A percentile compares a stretch with the other conserved stretches of the same genome.
Conservation (phyloP, 2,113 vertebrate species). For the Sceloporus tristichus region DNA sequence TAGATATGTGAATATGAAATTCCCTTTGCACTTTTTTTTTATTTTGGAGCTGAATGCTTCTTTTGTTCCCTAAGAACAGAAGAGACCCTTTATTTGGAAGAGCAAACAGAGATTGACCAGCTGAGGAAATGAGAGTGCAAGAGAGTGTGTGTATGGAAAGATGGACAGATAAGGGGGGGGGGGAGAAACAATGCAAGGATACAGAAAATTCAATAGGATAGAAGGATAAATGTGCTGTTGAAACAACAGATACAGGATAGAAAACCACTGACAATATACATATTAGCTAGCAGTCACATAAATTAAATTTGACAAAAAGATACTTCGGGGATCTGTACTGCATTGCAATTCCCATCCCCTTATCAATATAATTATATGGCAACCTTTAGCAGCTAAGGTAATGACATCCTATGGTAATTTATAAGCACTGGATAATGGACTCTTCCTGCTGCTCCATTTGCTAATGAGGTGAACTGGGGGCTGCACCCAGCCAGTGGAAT, state of each 20-base stretch:
- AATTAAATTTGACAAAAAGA: conserved; percentile 35
- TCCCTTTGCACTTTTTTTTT: background rate
- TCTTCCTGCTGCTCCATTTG: background rate
- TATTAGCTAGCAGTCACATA: conserved; percentile 32
- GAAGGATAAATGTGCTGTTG: background rate
- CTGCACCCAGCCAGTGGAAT: background rate
- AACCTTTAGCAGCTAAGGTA: background rate
- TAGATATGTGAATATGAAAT: background rate
- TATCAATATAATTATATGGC: conserved; percentile 51
- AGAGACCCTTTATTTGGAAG: conserved; percentile 5
- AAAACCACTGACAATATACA: background rate
- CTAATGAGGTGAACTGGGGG: background rate
- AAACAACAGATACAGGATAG: background rate
- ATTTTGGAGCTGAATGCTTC: background rate
- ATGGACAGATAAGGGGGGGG: background rate
- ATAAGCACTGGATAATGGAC: conserved; percentile 12
- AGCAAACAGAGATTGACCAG: background rate
- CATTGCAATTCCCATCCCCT: conserved; percentile 52
- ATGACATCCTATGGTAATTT: conserved; percentile 39
- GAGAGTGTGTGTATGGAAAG: background rate
- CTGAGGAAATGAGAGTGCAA: background rate
- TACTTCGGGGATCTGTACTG: conserved; percentile 17
- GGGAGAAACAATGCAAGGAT: background rate
- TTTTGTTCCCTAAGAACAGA: background rate
- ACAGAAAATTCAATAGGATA: background rate